These are phyloP conservation scores for Cyrtonyx montezumae DNA, from an alignment of 2,113 vertebrate genomes.

Conservation along the genomic window DNA sequence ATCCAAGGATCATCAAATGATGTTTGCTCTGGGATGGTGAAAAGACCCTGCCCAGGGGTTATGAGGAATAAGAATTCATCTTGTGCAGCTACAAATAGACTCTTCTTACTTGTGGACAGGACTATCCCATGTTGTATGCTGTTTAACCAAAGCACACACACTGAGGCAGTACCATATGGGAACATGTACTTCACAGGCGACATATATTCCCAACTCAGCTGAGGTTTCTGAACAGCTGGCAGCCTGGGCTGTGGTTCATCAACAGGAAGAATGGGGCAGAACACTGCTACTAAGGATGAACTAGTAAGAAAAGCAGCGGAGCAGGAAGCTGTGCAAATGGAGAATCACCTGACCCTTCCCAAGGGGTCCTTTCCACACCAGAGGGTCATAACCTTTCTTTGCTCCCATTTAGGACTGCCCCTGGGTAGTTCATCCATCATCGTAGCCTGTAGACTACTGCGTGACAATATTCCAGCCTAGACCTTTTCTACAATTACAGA, in stretches of 20 bases:
- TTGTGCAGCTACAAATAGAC: neutral
- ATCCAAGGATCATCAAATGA: neutral
- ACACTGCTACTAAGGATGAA: neutral
- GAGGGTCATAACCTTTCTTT: neutral
- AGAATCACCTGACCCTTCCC: neutral
- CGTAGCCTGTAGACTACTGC: neutral
- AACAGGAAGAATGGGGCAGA: neutral
- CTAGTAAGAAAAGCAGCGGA: neutral
- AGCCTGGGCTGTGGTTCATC: neutral
- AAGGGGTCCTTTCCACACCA: neutral
- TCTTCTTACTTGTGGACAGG: neutral
- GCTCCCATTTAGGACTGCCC: neutral
- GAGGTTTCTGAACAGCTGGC: neutral
- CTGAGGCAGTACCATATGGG: fast-evolving
- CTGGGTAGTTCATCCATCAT: neutral
- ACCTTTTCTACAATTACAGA: neutral
- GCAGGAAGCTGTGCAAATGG: neutral
- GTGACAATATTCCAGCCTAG: neutral
- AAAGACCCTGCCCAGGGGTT: neutral
- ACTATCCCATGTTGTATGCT: neutral
- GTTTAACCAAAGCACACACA: fast-evolving
- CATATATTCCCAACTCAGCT: neutral
- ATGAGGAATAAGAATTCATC: neutral
- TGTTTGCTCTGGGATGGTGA: neutral
- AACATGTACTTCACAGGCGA: neutral